phyloP scores from a whole-genome alignment of 1,140 invertebrate genomes.

The Zaprionus gabonicus region DNA sequence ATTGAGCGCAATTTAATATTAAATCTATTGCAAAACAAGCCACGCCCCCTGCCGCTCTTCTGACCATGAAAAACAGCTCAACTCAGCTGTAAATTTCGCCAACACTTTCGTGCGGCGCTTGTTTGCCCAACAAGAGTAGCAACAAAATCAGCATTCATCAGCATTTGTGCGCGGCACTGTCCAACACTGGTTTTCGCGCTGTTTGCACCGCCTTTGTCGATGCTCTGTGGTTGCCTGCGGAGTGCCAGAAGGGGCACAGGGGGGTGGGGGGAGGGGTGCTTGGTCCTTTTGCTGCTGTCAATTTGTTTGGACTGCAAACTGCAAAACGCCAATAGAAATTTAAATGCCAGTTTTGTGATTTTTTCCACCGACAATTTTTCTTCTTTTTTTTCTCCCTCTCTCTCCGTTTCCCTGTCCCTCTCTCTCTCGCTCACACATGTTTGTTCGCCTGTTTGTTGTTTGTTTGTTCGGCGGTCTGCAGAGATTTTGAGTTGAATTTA shows the following conservation, averaged over 20 bases:
- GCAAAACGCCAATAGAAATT: conserved; percentile 53
- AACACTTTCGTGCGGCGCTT: conserved; percentile 22
- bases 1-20: conserved; percentile 1
- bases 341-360: conserved; percentile 49
- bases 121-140: conserved; percentile 17
- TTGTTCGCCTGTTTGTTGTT: conserved; percentile 9
- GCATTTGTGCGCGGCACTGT: conserved; percentile 8
- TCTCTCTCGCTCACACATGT: background rate
- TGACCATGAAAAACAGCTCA: conserved; percentile 16
- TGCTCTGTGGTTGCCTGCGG: conserved; percentile 6
- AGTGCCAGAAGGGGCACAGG: background rate
- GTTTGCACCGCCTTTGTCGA: background rate
- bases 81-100: conserved; percentile 35
- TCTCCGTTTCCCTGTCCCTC: background rate
- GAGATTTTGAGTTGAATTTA: conserved; percentile 38
- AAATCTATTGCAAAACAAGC: conserved; percentile 1
- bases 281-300: conserved; percentile 39
- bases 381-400: background rate
- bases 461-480: conserved; percentile 28
- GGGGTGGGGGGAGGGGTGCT: background rate
- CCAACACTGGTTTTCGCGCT: conserved; percentile 2
- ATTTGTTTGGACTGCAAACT: conserved; percentile 42
- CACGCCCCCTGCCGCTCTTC: background rate
- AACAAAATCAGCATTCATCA: conserved; percentile 50
- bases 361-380: background rate